Base-by-base conservation (phyloP, 2,113 vertebrate species). In the Mesoclemmys tuberculata region DNA sequence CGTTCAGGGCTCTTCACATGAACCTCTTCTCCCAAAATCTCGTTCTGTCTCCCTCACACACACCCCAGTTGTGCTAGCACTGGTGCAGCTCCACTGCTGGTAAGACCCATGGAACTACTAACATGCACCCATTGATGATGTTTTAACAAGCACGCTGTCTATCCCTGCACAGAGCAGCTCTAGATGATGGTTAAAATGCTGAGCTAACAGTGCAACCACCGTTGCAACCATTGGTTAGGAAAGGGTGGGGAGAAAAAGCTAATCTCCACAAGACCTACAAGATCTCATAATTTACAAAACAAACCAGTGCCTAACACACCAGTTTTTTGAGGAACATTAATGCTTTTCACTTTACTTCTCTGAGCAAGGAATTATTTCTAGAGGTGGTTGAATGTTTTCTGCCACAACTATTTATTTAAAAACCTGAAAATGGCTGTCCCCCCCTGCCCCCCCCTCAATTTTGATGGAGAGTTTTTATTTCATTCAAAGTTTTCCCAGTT, bases 111-210 rank as follows among this genome's bases (percentile, higher is more conserved):
- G 49, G 13, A 49, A 49, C 51, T 52, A 52, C 64, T 71, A 38
- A n/a, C 38, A 9, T 87, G 85, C 0, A 0, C 54, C 51, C 89
- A 93, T 82, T 49, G 41, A 71, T 87, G 54, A 68, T 71, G 55
- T 85, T 95, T 93, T 91, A 94, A 93, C 81, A 80, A 90, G 89
- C 41, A 55, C 48, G 54, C 84, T 14, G 81, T 61, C 84, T 61
- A n/a, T 29, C 87, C 75, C 51, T 41, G 35, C 89, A 96, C 83
- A 78, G 77, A 93, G 6, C 49, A 92, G 82, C 58, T 91, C 61
- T 94, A 87, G 71, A 82, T 77, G 77, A 68, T 82, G 48, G n/a
- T 38, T 71, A 38, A 71, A 71, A 71, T 71, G n/a, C 18, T 71
- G n/a, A 71, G 19, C 18, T 35, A 71, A 71, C 18, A 22, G n/a